phyloP scores from a whole-genome alignment of 1,140 invertebrate species.

The Uloborus diversus region DNA sequence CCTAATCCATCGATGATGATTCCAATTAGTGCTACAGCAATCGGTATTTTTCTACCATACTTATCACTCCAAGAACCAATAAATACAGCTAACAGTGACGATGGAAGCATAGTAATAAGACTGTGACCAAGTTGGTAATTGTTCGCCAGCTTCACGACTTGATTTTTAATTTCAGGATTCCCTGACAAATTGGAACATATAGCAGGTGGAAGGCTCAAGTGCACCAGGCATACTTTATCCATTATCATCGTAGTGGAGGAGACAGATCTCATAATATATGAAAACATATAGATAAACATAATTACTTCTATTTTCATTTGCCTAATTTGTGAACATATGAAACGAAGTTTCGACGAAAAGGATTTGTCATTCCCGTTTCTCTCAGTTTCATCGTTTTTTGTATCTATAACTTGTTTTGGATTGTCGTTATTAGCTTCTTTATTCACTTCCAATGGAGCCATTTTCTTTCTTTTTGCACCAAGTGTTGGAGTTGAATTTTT shows the following conservation, averaged over 20 bases:
- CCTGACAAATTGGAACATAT: background rate
- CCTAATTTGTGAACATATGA: background rate
- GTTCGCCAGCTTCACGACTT: conserved; percentile 2
- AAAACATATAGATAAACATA: conserved; percentile 3
- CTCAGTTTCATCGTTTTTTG: no score
- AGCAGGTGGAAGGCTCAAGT: background rate
- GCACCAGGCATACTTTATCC: background rate
- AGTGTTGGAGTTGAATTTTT: no score
- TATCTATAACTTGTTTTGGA: no score
- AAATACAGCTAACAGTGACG: background rate
- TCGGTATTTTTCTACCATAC: background rate
- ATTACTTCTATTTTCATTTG: background rate
- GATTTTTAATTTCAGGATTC: background rate
- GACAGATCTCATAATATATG: background rate
- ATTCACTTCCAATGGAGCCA: no score
- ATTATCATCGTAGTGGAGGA: background rate
- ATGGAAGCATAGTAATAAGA: background rate
- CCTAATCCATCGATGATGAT: conserved; percentile 1
- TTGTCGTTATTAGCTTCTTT: no score
- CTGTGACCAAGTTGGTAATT: background rate
- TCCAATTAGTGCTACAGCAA: background rate
- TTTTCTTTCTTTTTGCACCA: no score
- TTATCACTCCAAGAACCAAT: conserved; percentile 16
- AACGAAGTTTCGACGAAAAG: no score
- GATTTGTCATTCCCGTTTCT: no score